Percentiles rank a stretch among this genome's conserved stretches.
phyloP scores from a whole-genome alignment of 1,140 invertebrate species.

The Chlorops oryzae region DNA sequence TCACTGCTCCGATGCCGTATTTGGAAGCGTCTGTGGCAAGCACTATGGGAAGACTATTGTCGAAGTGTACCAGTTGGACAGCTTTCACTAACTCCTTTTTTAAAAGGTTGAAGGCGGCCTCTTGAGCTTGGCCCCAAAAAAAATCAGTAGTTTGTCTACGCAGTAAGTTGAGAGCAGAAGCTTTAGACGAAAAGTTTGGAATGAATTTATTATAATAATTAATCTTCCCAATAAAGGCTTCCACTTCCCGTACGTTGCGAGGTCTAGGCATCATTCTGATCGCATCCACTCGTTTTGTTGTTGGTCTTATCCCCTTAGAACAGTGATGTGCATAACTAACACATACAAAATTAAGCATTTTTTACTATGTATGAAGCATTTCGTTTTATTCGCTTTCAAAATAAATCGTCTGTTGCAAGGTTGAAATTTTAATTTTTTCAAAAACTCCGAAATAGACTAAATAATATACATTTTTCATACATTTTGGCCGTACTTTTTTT shows the following conservation, averaged over 20 bases:
- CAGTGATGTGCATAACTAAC: too few species aligned
- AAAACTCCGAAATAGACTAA: too few species aligned
- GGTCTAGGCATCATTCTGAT: not conserved
- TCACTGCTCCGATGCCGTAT: constrained; percentile 48
- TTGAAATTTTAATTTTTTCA: too few species aligned
- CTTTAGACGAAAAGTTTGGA: not conserved
- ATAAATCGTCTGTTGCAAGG: too few species aligned
- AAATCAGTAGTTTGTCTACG: not conserved
- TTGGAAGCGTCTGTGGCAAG: not conserved
- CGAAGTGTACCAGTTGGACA: not conserved
- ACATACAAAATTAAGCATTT: too few species aligned
- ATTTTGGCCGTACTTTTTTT: too few species aligned
- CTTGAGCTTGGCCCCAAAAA: not conserved
- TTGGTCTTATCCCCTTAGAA: not conserved
- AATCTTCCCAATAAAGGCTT: constrained; percentile 5
- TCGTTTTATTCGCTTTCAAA: too few species aligned
- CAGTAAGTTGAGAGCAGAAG: not conserved
- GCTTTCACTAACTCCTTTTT: not conserved
- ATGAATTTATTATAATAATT: constrained; percentile 9
- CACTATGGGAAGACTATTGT: not conserved
- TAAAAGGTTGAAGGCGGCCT: not conserved
- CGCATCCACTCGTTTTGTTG: not conserved
- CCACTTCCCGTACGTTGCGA: not conserved
- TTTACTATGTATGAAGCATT: too few species aligned
- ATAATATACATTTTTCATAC: too few species aligned